Percentiles rank a stretch among this genome's conserved stretches.
Conservation (phyloP, 1,140 invertebrate species). For the Drosophila kikkawai region DNA sequence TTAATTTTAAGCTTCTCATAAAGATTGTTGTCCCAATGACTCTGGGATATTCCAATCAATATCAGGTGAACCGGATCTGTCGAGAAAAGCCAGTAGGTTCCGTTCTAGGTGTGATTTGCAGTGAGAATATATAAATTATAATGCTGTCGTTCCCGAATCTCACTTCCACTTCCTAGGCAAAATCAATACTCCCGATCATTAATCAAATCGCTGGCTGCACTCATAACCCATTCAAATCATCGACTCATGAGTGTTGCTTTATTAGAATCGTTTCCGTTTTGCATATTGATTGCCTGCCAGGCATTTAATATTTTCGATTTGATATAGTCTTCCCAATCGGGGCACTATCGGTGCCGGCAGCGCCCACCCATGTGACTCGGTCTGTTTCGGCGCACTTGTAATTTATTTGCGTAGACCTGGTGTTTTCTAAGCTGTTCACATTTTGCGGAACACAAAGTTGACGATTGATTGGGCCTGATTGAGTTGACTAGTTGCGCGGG, state of each 20-base stretch:
- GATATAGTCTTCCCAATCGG: conserved; percentile 34
- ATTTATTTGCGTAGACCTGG: conserved; percentile 57
- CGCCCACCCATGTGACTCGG: conserved; percentile 39
- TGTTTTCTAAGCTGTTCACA: conserved; percentile 59
- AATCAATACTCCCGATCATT: conserved; percentile 26
- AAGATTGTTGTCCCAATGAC: neutral
- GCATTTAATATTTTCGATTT: conserved; percentile 10
- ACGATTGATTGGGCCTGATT: conserved; percentile 77
- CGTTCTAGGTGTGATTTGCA: conserved; percentile 8
- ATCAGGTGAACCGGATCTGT: conserved; percentile 8
- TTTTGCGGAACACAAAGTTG: conserved; percentile 76
- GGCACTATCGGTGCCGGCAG: conserved; percentile 2
- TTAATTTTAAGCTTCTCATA: neutral
- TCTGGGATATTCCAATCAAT: neutral
- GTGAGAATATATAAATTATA: conserved; percentile 20
- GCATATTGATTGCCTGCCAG: conserved; percentile 57
- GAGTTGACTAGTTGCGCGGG: conserved; percentile 64
- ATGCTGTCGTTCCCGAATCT: conserved; percentile 6
- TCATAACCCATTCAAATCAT: conserved; percentile 54
- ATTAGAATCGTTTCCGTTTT: conserved; percentile 62
- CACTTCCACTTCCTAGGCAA: conserved; percentile 32
- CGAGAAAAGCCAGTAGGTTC: neutral
- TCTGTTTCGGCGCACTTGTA: conserved; percentile 68
- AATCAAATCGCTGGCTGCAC: conserved; percentile 45
- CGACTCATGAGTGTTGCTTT: conserved; percentile 31